A percentile compares a stretch with the other conserved stretches of the same genome.
Evolutionary conservation across 1,140 invertebrate genomes (phyloP).

Genomic region (Sarcophaga bullata): DNA sequence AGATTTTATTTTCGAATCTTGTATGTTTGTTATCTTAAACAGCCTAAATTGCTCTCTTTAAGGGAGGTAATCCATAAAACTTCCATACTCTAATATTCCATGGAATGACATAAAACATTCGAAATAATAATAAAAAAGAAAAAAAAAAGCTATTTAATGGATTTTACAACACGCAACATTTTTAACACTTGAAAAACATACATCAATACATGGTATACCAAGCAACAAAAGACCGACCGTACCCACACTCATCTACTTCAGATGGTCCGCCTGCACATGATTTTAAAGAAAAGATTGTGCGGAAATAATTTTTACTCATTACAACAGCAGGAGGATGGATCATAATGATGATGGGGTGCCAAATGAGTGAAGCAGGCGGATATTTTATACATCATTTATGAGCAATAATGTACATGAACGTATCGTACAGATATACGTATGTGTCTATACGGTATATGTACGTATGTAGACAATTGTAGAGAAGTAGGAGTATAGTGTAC

Average conservation of each 20-base stretch:
- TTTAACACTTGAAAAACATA: constrained; percentile 9
- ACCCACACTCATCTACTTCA: background rate
- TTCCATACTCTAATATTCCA: background rate
- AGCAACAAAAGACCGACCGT: background rate
- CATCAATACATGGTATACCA: background rate
- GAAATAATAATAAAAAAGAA: background rate
- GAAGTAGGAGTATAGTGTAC: background rate
- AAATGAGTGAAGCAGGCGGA: constrained; percentile 16
- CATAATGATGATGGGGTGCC: constrained; percentile 35
- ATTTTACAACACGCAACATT: constrained; percentile 33
- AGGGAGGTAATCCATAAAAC: constrained; percentile 18
- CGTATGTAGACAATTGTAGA: background rate
- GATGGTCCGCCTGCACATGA: background rate
- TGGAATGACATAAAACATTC: constrained; percentile 29
- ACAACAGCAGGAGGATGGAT: constrained; percentile 11
- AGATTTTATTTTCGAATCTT: background rate
- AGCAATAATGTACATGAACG: no score
- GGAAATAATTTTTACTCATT: constrained; percentile 31
- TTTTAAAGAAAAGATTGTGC: background rate
- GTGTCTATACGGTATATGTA: background rate
- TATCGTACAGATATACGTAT: background rate
- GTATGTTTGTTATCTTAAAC: background rate
- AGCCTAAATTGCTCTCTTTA: background rate
- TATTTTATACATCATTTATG: background rate
- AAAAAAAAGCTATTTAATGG: constrained; percentile 25